A percentile compares a stretch with the other conserved stretches of the same genome.
phyloP scores from a whole-genome alignment of 2,797 vertebrate species.

The Tragopan temminckii region DNA sequence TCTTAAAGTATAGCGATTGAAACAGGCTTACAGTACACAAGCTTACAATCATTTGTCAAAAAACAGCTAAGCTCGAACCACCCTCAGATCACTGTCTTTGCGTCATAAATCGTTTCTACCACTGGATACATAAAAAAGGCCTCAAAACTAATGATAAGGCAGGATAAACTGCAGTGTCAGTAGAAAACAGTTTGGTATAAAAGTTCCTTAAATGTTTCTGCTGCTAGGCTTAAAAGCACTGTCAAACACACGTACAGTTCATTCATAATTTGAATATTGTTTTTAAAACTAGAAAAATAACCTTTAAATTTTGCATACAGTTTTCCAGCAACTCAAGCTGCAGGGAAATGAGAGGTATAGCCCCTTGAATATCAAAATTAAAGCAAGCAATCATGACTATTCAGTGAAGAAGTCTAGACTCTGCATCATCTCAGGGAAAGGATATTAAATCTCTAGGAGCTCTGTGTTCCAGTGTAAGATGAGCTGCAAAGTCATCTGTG shows the following conservation, averaged over 20 bases:
- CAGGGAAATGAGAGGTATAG: not conserved
- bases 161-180: not conserved
- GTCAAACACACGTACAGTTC: not conserved
- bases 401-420: not conserved
- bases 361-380: not conserved
- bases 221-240: not conserved
- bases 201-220: not conserved
- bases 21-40: not conserved
- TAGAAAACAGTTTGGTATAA: rapidly evolving
- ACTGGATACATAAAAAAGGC: not conserved
- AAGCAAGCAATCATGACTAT: not conserved
- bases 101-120: not conserved
- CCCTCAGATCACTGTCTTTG: not conserved
- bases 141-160: not conserved
- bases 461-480: conserved; percentile 99
- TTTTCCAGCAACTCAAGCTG: not conserved
- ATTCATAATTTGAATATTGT: not conserved
- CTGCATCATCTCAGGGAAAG: conserved; percentile 80
- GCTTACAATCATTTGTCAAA: not conserved
- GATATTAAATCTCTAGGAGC: conserved; percentile 99
- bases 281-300: not conserved
- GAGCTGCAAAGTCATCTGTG: conserved; percentile 99
- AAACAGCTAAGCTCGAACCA: not conserved
- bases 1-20: not conserved
- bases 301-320: not conserved